Evolutionary conservation across 2,888 invertebrate genomes (phyloP).

Genomic region (Melieria omissa): DNA sequence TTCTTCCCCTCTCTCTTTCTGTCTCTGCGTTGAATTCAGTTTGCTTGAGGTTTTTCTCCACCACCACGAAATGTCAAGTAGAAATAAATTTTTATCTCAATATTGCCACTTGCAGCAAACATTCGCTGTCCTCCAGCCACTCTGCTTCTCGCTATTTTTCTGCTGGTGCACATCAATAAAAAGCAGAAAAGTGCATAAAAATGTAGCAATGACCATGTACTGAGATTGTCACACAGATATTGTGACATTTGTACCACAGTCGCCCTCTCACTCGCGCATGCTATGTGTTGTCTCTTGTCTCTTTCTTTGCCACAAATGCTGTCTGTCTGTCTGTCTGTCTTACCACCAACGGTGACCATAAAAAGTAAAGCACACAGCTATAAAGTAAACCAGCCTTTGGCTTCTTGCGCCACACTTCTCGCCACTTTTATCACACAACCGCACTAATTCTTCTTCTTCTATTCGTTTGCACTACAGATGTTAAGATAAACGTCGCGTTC

Average conservation of each 20-base stretch:
- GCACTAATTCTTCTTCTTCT: not conserved
- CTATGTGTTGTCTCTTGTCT: too few species aligned
- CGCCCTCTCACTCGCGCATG: not conserved
- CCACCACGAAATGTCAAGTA: constrained; percentile 36
- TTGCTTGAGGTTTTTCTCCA: constrained; percentile 12
- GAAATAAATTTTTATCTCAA: constrained; percentile 42
- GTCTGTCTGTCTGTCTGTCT: too few species aligned
- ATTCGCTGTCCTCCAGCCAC: constrained; percentile 15
- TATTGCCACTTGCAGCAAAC: constrained; percentile 16
- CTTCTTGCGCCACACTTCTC: too few species aligned
- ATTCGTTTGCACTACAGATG: not conserved
- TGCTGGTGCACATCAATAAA: constrained; percentile 1
- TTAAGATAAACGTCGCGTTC: not conserved
- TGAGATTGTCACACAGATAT: constrained; percentile 22
- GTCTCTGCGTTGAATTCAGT: not conserved
- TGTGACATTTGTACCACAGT: constrained; percentile 23
- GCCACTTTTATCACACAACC: too few species aligned
- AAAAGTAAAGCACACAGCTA: too few species aligned
- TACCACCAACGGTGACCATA: too few species aligned
- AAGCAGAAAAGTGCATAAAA: constrained; percentile 24
- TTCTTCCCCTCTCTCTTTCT: not conserved
- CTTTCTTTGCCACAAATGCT: too few species aligned
- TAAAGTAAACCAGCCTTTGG: too few species aligned
- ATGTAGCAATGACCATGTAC: constrained; percentile 22
- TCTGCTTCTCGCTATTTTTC: not conserved